A percentile compares a stretch with the other conserved stretches of the same genome.
phyloP scores from a whole-genome alignment of 1,140 invertebrate genomes.

The Caenorhabditis latens region DNA sequence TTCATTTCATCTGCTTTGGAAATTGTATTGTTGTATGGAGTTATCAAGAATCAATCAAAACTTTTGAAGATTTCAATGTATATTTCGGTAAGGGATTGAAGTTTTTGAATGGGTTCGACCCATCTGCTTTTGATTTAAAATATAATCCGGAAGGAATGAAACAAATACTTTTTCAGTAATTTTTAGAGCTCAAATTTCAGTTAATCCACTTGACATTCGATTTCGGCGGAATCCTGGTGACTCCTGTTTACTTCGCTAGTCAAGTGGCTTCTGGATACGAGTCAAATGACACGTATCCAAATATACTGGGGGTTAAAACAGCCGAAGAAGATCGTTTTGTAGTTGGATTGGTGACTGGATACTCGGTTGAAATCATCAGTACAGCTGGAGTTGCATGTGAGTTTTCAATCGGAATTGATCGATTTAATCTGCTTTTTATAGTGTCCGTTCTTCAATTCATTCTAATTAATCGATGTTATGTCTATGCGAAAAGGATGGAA shows the following conservation, averaged over 20 bases:
- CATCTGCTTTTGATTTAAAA: too few species aligned
- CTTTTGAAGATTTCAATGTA: slow-evolving; percentile 24
- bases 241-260: slow-evolving; percentile 18
- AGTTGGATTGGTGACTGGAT: slow-evolving; percentile 21
- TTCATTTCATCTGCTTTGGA: background rate
- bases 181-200: background rate
- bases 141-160: too few species aligned
- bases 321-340: slow-evolving; percentile 40
- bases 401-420: background rate
- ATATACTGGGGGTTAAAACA: background rate
- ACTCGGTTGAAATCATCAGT: slow-evolving; percentile 31
- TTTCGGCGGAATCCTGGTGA: slow-evolving; percentile 3
- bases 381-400: slow-evolving; percentile 16
- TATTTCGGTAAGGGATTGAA: slow-evolving; percentile 23
- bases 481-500: background rate
- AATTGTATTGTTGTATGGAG: slow-evolving; percentile 19
- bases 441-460: slow-evolving; percentile 28
- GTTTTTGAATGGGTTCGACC: too few species aligned
- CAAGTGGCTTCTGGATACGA: slow-evolving; percentile 37
- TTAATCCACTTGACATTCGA: slow-evolving; percentile 25
- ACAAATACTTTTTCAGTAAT: too few species aligned
- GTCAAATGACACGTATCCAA: slow-evolving; percentile 44
- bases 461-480: slow-evolving; percentile 39
- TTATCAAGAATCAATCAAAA: slow-evolving; percentile 6
- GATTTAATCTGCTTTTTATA: background rate